phyloP scores from a whole-genome alignment of 2,797 vertebrate genomes.

The Smutsia temminckii region DNA sequence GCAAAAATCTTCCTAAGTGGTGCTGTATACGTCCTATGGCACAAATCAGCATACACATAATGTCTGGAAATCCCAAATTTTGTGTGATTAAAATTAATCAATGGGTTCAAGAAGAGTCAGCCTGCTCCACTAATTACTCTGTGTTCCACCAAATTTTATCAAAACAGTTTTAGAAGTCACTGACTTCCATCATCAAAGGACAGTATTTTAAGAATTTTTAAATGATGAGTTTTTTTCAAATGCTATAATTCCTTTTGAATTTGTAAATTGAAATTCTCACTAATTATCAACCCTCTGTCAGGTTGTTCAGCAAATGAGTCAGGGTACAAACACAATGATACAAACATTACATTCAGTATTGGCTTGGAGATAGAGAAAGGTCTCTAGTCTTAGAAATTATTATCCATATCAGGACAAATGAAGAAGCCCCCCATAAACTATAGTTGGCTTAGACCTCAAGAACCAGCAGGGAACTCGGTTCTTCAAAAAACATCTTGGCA shows the following conservation, averaged over 20 bases:
- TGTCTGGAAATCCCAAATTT: neutral
- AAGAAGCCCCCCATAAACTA: constrained; percentile 6
- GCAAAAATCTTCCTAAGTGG: neutral
- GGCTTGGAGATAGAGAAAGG: neutral
- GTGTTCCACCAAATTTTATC: neutral
- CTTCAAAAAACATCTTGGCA: neutral
- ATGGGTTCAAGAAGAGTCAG: neutral
- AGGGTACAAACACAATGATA: neutral
- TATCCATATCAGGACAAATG: neutral
- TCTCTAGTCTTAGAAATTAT: constrained; percentile 22
- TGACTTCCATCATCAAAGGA: neutral
- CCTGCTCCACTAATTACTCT: neutral
- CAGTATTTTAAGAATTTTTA: neutral
- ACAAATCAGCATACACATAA: neutral
- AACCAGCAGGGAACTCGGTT: neutral
- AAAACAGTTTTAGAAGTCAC: constrained; percentile 25
- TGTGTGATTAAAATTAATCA: neutral
- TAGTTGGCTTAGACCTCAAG: constrained; percentile 12
- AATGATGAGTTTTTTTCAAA: neutral
- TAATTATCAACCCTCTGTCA: neutral
- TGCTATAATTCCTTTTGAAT: neutral
- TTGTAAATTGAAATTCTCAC: constrained; percentile 7
- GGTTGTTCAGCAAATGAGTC: neutral
- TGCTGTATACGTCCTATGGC: neutral
- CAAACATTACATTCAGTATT: neutral